These are phyloP conservation scores for Corydoras maculifer DNA, from an alignment of 2,113 vertebrate genomes.

Conservation along the genomic window DNA sequence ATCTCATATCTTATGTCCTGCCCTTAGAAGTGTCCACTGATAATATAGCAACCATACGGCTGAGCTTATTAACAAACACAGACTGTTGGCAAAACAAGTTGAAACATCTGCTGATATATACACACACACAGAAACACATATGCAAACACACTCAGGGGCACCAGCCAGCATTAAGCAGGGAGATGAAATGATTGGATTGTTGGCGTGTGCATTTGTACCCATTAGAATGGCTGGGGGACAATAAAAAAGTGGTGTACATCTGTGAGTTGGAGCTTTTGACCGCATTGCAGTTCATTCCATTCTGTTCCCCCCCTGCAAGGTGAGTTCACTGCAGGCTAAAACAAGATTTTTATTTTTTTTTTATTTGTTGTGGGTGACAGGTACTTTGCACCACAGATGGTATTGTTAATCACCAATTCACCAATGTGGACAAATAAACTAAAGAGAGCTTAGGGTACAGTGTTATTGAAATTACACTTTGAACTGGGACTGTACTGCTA, in stretches of 20 bases:
- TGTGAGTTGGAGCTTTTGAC: slow-evolving; percentile 9
- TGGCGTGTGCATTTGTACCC: background rate
- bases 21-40: slow-evolving; percentile 22
- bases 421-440: background rate
- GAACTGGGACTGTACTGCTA: background rate
- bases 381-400: too few relatives aligned
- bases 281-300: background rate
- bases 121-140: background rate
- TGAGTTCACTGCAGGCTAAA: background rate
- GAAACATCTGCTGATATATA: slow-evolving; percentile 24
- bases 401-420: too few relatives aligned
- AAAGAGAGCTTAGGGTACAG: background rate
- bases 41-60: slow-evolving; percentile 6
- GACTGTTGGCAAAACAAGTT: slow-evolving; percentile 31
- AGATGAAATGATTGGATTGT: slow-evolving; percentile 17
- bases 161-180: background rate
- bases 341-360: background rate
- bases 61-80: slow-evolving; percentile 35
- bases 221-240: slow-evolving; percentile 6
- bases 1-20: slow-evolving; percentile 3
- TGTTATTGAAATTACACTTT: background rate
- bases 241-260: slow-evolving; percentile 16
- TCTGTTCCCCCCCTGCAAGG: background rate
- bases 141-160: background rate
- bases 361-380: background rate